These are phyloP conservation scores for Strongylocentrotus purpuratus DNA, from an alignment of 35 echinoderm and acorn worm genomes.

Conservation along the genomic window DNA sequence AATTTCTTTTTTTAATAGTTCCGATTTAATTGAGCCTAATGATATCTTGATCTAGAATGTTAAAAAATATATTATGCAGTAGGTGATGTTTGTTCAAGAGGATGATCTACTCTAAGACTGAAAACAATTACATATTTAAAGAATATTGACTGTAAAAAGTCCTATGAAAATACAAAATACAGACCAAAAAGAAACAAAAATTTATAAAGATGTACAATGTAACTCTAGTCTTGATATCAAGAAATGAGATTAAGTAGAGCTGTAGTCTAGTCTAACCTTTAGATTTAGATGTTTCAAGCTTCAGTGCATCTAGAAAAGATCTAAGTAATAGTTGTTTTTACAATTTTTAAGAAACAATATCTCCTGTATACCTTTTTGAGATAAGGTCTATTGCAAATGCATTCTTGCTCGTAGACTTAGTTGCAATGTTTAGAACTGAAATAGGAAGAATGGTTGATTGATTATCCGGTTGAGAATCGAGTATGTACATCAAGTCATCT, in stretches of 20 bases:
- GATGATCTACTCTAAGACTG: too few species aligned
- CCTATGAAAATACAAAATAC: too few species aligned
- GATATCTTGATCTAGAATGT: too few species aligned
- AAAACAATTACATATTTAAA: too few species aligned
- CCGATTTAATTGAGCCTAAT: too few species aligned
- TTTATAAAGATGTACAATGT: too few species aligned
- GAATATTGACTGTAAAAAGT: too few species aligned
- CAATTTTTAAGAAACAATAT: not conserved
- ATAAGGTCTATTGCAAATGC: not conserved
- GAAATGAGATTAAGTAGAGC: not conserved
- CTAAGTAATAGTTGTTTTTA: not conserved
- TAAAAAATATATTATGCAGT: too few species aligned
- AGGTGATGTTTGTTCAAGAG: too few species aligned
- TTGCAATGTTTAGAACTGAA: conserved; percentile 18
- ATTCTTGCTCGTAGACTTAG: not conserved
- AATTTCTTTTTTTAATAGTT: too few species aligned
- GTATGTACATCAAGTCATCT: not conserved
- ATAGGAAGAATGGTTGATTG: not conserved
- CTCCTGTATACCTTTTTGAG: not conserved
- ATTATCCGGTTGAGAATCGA: not conserved
- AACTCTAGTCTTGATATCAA: too few species aligned
- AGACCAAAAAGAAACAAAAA: not conserved
- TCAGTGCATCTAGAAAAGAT: not conserved
- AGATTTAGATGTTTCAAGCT: not conserved
- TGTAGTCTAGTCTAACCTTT: not conserved